Percentiles rank a stretch among this genome's conserved stretches.
Evolutionary conservation across 2,797 vertebrate species (phyloP).

Genomic region (Sebastes flavidus): DNA sequence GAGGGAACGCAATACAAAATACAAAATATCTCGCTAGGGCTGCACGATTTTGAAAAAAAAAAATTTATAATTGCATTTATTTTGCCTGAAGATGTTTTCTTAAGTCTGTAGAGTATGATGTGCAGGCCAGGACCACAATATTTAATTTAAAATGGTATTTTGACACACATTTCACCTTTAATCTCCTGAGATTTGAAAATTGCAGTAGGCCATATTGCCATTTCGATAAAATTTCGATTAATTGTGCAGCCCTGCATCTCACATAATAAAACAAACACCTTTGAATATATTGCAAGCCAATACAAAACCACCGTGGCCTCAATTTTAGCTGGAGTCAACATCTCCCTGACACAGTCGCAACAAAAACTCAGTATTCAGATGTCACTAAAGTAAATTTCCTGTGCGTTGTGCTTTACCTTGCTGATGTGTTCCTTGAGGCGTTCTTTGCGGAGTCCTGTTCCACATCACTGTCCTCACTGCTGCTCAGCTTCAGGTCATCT

Average conservation of each 20-base stretch:
- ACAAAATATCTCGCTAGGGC: too few relatives aligned
- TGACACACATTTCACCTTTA: too few relatives aligned
- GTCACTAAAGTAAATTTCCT: background rate
- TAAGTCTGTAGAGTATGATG: too few relatives aligned
- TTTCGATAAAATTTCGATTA: too few relatives aligned
- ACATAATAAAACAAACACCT: background rate
- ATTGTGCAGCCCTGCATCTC: background rate
- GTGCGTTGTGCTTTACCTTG: constrained; percentile 84
- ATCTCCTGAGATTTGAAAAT: too few relatives aligned
- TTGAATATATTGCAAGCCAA: background rate
- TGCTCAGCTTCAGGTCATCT: constrained; percentile 97
- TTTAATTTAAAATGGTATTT: too few relatives aligned
- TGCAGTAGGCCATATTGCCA: too few relatives aligned
- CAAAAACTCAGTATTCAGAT: background rate
- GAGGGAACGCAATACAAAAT: too few relatives aligned
- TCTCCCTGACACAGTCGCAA: background rate
- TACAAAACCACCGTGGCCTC: background rate
- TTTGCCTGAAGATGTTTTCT: too few relatives aligned
- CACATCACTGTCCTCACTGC: constrained; percentile 97
- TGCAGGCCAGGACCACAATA: too few relatives aligned
- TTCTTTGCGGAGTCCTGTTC: constrained; percentile 96
- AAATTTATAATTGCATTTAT: too few relatives aligned
- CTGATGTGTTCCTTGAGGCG: constrained; percentile 90
- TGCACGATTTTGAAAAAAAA: too few relatives aligned
- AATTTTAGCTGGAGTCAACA: background rate